phyloP scores from a whole-genome alignment of 23 tunicate genomes.

The Trididemnum clinides region DNA sequence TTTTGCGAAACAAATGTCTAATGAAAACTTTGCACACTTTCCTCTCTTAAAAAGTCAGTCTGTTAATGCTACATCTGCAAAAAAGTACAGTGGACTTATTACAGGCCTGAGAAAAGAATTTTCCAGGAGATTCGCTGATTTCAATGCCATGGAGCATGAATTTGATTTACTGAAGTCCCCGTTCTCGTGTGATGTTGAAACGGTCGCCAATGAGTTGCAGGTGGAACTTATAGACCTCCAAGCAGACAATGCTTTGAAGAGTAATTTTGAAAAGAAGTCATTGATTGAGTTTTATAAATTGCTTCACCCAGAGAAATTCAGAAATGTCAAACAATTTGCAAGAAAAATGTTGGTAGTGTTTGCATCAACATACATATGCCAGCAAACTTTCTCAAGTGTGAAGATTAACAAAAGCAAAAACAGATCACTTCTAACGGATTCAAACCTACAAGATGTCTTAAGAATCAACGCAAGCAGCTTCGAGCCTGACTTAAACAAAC shows the following conservation, averaged over 20 bases:
- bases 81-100: conserved; percentile 28
- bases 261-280: conserved; percentile 9
- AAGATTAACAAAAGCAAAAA: conserved; percentile 39
- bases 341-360: conserved; percentile 30
- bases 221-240: conserved; percentile 34
- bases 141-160: background rate
- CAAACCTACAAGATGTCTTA: conserved; percentile 34
- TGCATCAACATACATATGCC: conserved; percentile 38
- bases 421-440: conserved; percentile 35
- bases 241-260: conserved; percentile 19
- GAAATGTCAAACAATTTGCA: conserved; percentile 11
- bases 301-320: conserved; percentile 10
- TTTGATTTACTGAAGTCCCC: conserved; percentile 30
- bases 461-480: conserved; percentile 50
- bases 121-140: conserved; percentile 22
- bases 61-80: conserved; percentile 14
- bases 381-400: conserved; percentile 34
- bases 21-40: conserved; percentile 31
- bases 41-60: conserved; percentile 36
- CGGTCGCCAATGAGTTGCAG: conserved; percentile 14
- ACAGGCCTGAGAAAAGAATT: conserved; percentile 23
- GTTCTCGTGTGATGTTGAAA: conserved; percentile 14
- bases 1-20: conserved; percentile 15
- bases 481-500: conserved; percentile 14
- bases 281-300: conserved; percentile 26